A percentile compares a stretch with the other conserved stretches of the same genome.
These are phyloP conservation scores for Empis livida DNA, from an alignment of 2,888 invertebrate genomes.

Conservation along the genomic window DNA sequence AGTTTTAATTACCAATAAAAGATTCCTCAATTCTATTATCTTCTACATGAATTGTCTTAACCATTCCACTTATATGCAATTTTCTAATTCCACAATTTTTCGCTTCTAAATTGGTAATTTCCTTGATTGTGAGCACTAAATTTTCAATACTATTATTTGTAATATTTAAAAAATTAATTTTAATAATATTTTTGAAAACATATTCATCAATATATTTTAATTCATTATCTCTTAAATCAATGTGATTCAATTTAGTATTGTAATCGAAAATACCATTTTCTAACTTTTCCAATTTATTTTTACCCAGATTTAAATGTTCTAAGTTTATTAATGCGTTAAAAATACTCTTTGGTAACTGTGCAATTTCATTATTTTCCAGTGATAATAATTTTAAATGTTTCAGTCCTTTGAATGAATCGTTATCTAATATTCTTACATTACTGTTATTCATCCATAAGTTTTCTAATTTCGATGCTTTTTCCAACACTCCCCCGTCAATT, in stretches of 20 bases:
- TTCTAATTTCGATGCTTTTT: not conserved
- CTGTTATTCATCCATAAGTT: not conserved
- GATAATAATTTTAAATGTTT: not conserved
- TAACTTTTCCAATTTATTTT: not conserved
- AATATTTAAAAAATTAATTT: not conserved
- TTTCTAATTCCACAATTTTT: not conserved
- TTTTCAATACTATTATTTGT: not conserved
- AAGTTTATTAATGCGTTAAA: not conserved
- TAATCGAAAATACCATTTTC: conserved; percentile 1
- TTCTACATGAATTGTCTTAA: not conserved
- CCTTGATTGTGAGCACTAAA: not conserved
- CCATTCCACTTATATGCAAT: not conserved
- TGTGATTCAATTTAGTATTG: not conserved
- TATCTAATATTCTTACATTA: not conserved
- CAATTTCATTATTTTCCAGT: not conserved
- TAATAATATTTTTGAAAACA: not conserved
- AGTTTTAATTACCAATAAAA: not conserved
- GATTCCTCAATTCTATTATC: not conserved
- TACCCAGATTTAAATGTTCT: not conserved
- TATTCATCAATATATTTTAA: not conserved
- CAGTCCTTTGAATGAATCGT: not conserved
- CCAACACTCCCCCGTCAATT: not conserved
- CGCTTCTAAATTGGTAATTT: not conserved
- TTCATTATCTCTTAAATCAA: not conserved
- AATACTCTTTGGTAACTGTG: not conserved